Evolutionary conservation across 1,140 invertebrate genomes (phyloP).

Genomic region (Nasonia vitripennis): DNA sequence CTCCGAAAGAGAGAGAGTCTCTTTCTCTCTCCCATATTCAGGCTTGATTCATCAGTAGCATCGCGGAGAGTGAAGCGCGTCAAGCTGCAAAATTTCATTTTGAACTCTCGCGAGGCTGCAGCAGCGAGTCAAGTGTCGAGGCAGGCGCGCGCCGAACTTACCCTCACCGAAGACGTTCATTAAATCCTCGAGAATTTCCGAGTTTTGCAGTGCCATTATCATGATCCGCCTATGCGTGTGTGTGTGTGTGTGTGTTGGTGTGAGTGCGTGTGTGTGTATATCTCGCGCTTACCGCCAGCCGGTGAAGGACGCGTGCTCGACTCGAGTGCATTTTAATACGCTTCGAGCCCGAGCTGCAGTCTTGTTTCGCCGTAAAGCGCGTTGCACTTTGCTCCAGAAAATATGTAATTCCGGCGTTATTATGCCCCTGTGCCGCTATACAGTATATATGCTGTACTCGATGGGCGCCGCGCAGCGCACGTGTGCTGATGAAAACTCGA

Average conservation of each 20-base stretch:
- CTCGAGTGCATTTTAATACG: slow-evolving; percentile 48
- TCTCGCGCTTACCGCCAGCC: slow-evolving; percentile 26
- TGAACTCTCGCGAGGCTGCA: neutral
- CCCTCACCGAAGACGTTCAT: slow-evolving; percentile 47
- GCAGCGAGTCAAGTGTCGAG: neutral
- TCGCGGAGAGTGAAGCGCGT: neutral
- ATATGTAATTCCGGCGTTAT: slow-evolving; percentile 10
- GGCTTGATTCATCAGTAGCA: neutral
- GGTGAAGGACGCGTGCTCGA: slow-evolving; percentile 27
- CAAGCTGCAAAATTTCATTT: neutral
- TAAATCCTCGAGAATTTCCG: slow-evolving; percentile 47
- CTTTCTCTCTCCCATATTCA: neutral
- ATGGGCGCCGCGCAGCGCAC: neutral
- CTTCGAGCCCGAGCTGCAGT: neutral
- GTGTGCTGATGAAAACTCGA: slow-evolving; percentile 35
- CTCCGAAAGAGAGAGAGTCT: neutral
- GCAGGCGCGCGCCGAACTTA: neutral
- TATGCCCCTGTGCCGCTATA: neutral
- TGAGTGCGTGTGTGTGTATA: slow-evolving; percentile 32
- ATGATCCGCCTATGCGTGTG: slow-evolving; percentile 25
- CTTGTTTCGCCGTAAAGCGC: neutral
- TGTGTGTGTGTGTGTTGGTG: slow-evolving; percentile 25
- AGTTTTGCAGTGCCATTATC: slow-evolving; percentile 47
- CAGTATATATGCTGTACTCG: neutral
- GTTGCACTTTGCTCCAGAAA: neutral